Evolutionary conservation across 1,140 invertebrate genomes (phyloP).

Genomic region (Trichomalopsis sarcophagae): DNA sequence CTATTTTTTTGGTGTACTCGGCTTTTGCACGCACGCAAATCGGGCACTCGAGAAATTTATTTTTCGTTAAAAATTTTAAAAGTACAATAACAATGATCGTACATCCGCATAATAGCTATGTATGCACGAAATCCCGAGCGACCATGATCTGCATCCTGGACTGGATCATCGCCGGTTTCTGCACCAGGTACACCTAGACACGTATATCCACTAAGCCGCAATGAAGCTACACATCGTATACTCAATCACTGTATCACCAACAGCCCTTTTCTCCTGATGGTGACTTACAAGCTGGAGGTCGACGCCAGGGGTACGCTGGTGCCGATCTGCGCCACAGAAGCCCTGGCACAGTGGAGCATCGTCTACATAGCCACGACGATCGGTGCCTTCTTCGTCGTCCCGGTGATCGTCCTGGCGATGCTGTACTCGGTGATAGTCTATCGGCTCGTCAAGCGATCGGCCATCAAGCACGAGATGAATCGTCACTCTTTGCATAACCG

Average conservation of each 20-base stretch:
- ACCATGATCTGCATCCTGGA: slow-evolving; percentile 87
- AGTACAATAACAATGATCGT: neutral
- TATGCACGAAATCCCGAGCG: slow-evolving; percentile 91
- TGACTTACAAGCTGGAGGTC: slow-evolving; percentile 70
- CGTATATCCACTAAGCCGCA: no score
- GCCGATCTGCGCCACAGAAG: slow-evolving; percentile 81
- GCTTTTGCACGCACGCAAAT: no score
- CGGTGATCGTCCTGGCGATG: slow-evolving; percentile 83
- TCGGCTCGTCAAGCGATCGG: slow-evolving; percentile 80
- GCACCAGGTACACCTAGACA: slow-evolving; percentile 81
- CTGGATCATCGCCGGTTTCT: slow-evolving; percentile 89
- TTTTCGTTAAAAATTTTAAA: no score
- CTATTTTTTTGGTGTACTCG: no score
- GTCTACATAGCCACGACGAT: slow-evolving; percentile 85
- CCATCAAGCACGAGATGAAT: slow-evolving; percentile 78
- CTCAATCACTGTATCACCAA: slow-evolving; percentile 52
- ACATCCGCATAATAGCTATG: slow-evolving; percentile 76
- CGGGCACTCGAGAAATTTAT: no score
- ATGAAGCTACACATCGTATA: no score
- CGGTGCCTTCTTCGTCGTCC: slow-evolving; percentile 84
- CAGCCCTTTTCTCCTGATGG: slow-evolving; percentile 78
- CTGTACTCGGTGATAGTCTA: slow-evolving; percentile 87
- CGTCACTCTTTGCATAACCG: slow-evolving; percentile 78
- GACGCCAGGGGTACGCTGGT: slow-evolving; percentile 75
- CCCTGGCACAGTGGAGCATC: slow-evolving; percentile 80